Conservation (phyloP, 2,797 vertebrate genomes). For the Myotis myotis region DNA sequence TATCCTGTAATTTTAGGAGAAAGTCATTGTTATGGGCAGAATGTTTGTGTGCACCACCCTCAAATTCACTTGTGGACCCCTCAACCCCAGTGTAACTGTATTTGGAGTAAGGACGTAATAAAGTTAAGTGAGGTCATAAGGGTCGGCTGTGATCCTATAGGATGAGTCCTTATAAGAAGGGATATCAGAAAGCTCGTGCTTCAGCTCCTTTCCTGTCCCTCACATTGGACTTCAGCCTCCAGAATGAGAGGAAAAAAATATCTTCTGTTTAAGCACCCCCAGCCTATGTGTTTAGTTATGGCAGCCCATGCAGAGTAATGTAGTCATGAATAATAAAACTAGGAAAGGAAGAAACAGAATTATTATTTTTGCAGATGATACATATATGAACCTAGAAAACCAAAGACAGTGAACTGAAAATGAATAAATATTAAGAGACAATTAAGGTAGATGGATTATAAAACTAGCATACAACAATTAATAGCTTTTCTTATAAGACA, state of each 20-base stretch:
- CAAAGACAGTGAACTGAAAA: not conserved
- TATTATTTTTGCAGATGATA: not conserved
- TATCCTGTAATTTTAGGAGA: not conserved
- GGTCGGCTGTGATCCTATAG: not conserved
- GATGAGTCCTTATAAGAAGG: not conserved
- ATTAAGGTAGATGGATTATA: not conserved
- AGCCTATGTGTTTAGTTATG: not conserved
- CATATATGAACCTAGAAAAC: not conserved
- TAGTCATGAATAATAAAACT: not conserved
- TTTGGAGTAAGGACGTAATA: not conserved
- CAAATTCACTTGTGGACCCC: not conserved
- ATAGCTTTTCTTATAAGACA: not conserved
- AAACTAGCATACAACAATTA: not conserved
- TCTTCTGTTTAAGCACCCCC: not conserved
- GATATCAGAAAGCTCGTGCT: not conserved
- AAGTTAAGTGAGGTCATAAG: not conserved
- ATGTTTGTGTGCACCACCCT: not conserved
- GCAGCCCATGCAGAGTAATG: not conserved
- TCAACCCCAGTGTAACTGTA: not conserved
- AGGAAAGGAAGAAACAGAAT: not conserved
- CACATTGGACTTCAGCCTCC: not conserved
- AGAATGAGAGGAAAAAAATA: not conserved
- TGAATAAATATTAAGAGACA: slow-evolving; percentile 1
- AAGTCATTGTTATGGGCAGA: not conserved
- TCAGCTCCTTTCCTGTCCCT: not conserved